Conservation (phyloP, 2,113 vertebrate genomes). For the Bathybates hornii region DNA sequence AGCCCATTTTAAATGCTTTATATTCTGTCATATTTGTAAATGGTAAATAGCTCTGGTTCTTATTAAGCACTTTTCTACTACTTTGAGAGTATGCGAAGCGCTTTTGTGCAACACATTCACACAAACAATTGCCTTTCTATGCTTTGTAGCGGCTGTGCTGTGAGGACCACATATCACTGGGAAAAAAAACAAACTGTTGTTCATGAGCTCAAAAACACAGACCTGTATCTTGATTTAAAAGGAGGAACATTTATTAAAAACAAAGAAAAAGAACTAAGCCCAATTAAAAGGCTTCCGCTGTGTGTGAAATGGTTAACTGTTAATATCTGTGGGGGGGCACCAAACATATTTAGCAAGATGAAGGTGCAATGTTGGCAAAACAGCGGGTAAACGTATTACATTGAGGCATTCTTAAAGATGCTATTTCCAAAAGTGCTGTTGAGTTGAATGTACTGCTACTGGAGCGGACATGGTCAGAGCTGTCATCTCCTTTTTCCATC, state of each 20-base stretch:
- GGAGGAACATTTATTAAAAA: background rate
- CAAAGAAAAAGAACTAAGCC: background rate
- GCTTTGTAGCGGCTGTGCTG: background rate
- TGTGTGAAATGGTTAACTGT: background rate
- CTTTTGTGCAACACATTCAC: background rate
- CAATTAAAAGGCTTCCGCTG: background rate
- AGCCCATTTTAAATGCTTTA: background rate
- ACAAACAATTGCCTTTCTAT: background rate
- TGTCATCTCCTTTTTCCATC: background rate
- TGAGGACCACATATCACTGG: background rate
- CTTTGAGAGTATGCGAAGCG: too few relatives aligned
- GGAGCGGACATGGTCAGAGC: background rate
- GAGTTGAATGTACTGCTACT: rapidly evolving
- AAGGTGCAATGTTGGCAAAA: background rate
- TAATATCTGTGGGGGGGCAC: background rate
- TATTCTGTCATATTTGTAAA: background rate
- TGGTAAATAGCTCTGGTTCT: background rate
- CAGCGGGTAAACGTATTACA: background rate
- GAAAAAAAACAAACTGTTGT: background rate
- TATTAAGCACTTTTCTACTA: background rate
- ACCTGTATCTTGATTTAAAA: background rate
- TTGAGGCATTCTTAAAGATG: background rate
- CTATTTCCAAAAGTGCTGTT: background rate
- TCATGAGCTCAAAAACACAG: background rate
- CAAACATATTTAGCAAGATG: rapidly evolving